Evolutionary conservation across 2,888 invertebrate species (phyloP), one percentile per base, ranked within the genome.

Genomic region (Drosophila neonasuta): DNA sequence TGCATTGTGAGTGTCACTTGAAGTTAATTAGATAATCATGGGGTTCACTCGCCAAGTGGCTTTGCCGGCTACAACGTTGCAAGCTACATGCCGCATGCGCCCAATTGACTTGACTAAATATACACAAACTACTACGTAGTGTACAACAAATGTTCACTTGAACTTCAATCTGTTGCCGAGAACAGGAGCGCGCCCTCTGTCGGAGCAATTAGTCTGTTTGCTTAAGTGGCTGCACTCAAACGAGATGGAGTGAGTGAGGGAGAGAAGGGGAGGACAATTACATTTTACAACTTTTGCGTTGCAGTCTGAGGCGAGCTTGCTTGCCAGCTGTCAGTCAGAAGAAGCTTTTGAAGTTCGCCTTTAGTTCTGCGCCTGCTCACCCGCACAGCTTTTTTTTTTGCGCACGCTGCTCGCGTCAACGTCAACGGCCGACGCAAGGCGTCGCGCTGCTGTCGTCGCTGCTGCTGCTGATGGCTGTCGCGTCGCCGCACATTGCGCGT

Each of bases 151-250:
- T 57, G 20, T 32, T 61, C 45, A 69, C 83, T 80, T 80, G 83
- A 68, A 83, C 84, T 85, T 74, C 72, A 69, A 30, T 65, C 61
- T 36, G 70, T 36, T 41, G 36, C 4, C n/a, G 70, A 48, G 59
- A 78, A 77, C 78, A 78, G 78, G 78, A 75, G 75, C 75, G 66
- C 48, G 39, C 57, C 58, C 32, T 60, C 52, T 59, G 52, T 44
- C 51, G 55, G 49, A 32, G 55, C 79, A 86, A 81, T 86, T 81
- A 73, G 85, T 77, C 30, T 79, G 46, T 85, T 81, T 81, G 48
- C 70, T 24, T 24, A 24, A 24, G 24, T 24, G 24, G 41, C 50
- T 51, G 51, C 71, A 72, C 61, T 76, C 55, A 59, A 63, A 29
- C 17, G 52, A 8, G 41, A 15, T 9, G 30, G 30, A 15, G n/a